A percentile compares a stretch with the other conserved stretches of the same genome.
These are phyloP conservation scores for Coranthus polyacanthus DNA, from an alignment of 2,797 vertebrate genomes.

Conservation along the genomic window DNA sequence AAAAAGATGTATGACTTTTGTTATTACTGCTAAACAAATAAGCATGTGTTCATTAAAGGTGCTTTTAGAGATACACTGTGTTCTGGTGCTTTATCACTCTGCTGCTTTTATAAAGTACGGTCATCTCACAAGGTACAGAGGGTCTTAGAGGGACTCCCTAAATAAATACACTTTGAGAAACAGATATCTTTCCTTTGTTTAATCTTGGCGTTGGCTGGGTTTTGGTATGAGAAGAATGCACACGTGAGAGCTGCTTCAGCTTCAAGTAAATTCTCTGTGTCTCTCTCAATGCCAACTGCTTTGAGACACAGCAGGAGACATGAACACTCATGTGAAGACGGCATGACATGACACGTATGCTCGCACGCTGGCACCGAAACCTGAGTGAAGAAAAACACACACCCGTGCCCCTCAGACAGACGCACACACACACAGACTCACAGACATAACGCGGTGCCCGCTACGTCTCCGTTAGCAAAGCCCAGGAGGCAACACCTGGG, in stretches of 20 bases:
- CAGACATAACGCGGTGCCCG: slow-evolving; percentile 33
- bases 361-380: slow-evolving; percentile 50
- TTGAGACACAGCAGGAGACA: slow-evolving; percentile 53
- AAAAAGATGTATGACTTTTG: no score
- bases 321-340: slow-evolving; percentile 46
- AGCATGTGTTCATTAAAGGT: no score
- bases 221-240: slow-evolving; percentile 66
- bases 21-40: no score
- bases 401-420: no score
- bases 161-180: slow-evolving; percentile 36
- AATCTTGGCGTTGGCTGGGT: slow-evolving; percentile 44
- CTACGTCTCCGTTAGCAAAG: slow-evolving; percentile 25
- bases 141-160: slow-evolving; percentile 29
- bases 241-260: slow-evolving; percentile 40
- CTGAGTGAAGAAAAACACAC: slow-evolving; percentile 23
- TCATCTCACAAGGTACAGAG: background rate
- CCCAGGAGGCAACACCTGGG: slow-evolving; percentile 77
- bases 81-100: no score
- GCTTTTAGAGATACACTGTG: no score
- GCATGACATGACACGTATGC: slow-evolving; percentile 67
- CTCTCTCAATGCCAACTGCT: slow-evolving; percentile 54
- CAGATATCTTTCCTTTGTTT: slow-evolving; percentile 59
- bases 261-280: no score
- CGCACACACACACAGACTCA: slow-evolving; percentile 14
- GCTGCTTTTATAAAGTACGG: background rate